Evolutionary conservation across 2,888 invertebrate species (phyloP), one percentile per base, ranked within the genome.

Genomic region (Nudaria mundana): DNA sequence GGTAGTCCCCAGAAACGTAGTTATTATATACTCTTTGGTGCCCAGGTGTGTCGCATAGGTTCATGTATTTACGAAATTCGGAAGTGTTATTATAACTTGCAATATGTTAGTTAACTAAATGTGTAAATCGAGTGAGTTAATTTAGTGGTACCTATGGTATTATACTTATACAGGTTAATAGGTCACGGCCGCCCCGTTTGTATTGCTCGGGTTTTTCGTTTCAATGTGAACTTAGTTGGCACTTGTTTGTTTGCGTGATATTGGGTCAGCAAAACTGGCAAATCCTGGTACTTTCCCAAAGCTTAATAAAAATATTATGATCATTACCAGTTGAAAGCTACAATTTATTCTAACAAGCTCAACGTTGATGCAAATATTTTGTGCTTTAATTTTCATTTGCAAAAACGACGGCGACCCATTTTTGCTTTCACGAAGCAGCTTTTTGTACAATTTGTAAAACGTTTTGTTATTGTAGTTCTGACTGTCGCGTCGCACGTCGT

Each of bases 121-220:
- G 52, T 47, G 59, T 41, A 45, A 51, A 51, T 38, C 43, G 44
- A 46, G 51, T 52, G 55, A 57, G 52, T 49, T 52, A 38, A 38
- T 43, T 34, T 57, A 33, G 45, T 47, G 39, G 57, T 57, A 52
- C n/a, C n/a, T n/a, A n/a, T 40, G 15, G 38, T 41, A 35, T 42
- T 28, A 34, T 37, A n/a, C n/a, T n/a, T n/a, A 40, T 38, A 32
- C 44, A 54, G 53, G 55, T 59, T 66, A 61, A 46, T 59, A 44
- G 73, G 76, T 75, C 76, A 76, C 24, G 76, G 76, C 52, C 71
- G n/a, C n/a, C n/a, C n/a, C n/a, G 59, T 34, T 38, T 31, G 43
- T 52, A 52, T 41, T 52, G 49, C 56, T 49, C 34, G 31, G n/a
- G 43, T 49, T 59, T 56, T 71, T 73, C 56, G 66, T 66, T 50